These are phyloP conservation scores for Cynaeus angustus DNA, from an alignment of 2,888 invertebrate genomes.

Conservation along the genomic window DNA sequence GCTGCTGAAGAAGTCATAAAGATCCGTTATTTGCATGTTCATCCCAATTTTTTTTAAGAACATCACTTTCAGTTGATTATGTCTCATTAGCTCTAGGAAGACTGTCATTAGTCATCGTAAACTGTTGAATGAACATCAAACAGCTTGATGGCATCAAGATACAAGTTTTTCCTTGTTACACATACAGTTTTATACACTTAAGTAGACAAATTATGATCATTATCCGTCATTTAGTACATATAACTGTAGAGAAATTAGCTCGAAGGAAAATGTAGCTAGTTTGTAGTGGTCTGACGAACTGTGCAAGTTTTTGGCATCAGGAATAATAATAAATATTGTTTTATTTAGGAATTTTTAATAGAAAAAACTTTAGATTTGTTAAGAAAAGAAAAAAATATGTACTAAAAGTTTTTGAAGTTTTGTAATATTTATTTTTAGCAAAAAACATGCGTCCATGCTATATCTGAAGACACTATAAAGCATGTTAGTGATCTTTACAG, in stretches of 20 bases:
- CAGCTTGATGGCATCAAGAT: constrained; percentile 3
- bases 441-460: too few species aligned
- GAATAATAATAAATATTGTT: too few species aligned
- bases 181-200: constrained; percentile 8
- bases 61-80: neutral
- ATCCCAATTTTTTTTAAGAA: neutral
- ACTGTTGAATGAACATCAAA: constrained; percentile 4
- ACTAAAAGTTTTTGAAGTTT: too few species aligned
- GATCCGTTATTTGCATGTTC: too few species aligned
- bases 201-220: constrained; percentile 38
- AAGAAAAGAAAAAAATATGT: too few species aligned
- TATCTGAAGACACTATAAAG: too few species aligned
- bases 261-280: constrained; percentile 22
- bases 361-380: too few species aligned
- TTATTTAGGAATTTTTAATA: too few species aligned
- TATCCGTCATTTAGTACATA: constrained; percentile 37
- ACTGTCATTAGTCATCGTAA: neutral
- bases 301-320: neutral
- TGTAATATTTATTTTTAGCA: too few species aligned
- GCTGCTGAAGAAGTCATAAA: too few species aligned
- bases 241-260: constrained; percentile 34
- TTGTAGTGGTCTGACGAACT: constrained; percentile 13
- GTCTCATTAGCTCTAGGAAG: constrained; percentile 7
- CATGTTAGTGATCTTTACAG: too few species aligned
- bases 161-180: constrained; percentile 10